Conservation (phyloP, 2,888 invertebrate species). For the Lampropteryx suffumata region DNA sequence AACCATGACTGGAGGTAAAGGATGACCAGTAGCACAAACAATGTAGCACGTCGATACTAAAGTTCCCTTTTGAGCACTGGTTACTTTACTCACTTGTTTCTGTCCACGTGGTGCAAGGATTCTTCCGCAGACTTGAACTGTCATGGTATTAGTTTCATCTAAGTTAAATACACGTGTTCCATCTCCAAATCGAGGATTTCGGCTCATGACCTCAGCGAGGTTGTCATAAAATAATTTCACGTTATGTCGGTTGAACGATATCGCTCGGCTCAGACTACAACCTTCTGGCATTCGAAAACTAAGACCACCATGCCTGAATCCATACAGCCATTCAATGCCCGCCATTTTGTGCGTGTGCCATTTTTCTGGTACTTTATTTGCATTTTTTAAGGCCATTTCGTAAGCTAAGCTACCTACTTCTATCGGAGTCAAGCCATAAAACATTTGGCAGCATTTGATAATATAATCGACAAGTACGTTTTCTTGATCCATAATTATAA, state of each 20-base stretch:
- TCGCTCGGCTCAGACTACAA: slow-evolving; percentile 20
- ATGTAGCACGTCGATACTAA: too few relatives aligned
- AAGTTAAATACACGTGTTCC: too few relatives aligned
- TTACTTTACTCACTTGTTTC: too few relatives aligned
- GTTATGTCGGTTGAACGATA: slow-evolving; percentile 22
- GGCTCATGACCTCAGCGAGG: slow-evolving; percentile 10
- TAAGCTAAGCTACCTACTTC: slow-evolving; percentile 10
- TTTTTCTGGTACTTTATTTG: slow-evolving; percentile 8
- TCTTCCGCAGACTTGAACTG: slow-evolving; percentile 5
- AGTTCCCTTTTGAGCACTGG: too few relatives aligned
- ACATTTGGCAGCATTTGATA: slow-evolving; percentile 12
- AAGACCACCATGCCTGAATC: slow-evolving; percentile 29
- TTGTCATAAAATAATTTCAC: slow-evolving; percentile 21
- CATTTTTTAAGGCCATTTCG: slow-evolving; percentile 13
- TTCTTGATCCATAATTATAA: slow-evolving; percentile 19
- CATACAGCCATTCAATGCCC: slow-evolving; percentile 21
- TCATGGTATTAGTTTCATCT: slow-evolving; percentile 16
- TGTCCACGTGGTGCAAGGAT: background rate
- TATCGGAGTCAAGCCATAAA: slow-evolving; percentile 17
- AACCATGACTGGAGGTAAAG: too few relatives aligned
- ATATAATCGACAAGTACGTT: slow-evolving; percentile 10
- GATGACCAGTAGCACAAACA: too few relatives aligned
- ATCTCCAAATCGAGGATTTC: slow-evolving; percentile 6
- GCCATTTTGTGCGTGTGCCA: slow-evolving; percentile 5
- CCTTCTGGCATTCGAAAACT: slow-evolving; percentile 34